These are phyloP conservation scores for Fundulus diaphanus DNA, from an alignment of 2,797 vertebrate species.

Conservation along the genomic window DNA sequence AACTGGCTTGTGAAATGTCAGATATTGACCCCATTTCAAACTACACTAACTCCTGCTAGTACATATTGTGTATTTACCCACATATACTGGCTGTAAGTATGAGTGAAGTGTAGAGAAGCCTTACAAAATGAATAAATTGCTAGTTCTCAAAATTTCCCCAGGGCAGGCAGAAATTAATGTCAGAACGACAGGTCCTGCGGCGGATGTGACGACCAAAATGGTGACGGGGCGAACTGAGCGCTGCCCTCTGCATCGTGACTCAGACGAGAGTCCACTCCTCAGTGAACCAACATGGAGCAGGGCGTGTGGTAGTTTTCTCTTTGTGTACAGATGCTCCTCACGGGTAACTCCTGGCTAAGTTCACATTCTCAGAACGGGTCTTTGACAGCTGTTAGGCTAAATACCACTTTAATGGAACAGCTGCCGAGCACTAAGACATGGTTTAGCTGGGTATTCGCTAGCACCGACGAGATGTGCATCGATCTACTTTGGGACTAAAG, in stretches of 20 bases:
- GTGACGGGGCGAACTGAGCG: background rate
- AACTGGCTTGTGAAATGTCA: background rate
- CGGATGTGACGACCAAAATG: background rate
- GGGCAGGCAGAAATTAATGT: background rate
- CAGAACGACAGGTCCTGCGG: too few relatives aligned
- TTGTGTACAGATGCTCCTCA: slow-evolving; percentile 29
- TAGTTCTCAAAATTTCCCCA: background rate
- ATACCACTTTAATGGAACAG: slow-evolving; percentile 34
- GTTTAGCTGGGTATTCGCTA: slow-evolving; percentile 6
- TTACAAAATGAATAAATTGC: background rate
- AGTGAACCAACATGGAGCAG: slow-evolving; percentile 21
- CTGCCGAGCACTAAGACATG: slow-evolving; percentile 30
- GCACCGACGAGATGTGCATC: slow-evolving; percentile 21
- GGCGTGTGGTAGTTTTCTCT: slow-evolving; percentile 4
- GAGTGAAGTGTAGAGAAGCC: background rate
- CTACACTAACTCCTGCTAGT: background rate
- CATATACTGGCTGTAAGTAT: background rate
- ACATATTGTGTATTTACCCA: background rate
- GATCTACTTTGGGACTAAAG: slow-evolving; percentile 31
- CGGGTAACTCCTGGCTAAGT: slow-evolving; percentile 32
- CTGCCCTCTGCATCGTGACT: slow-evolving; percentile 36
- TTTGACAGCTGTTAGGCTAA: slow-evolving; percentile 50
- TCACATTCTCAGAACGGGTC: slow-evolving; percentile 45
- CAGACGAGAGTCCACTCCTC: slow-evolving; percentile 13
- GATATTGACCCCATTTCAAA: background rate